Evolutionary conservation across 2,797 vertebrate species (phyloP).

Genomic region (Pseudomugil tenellus): DNA sequence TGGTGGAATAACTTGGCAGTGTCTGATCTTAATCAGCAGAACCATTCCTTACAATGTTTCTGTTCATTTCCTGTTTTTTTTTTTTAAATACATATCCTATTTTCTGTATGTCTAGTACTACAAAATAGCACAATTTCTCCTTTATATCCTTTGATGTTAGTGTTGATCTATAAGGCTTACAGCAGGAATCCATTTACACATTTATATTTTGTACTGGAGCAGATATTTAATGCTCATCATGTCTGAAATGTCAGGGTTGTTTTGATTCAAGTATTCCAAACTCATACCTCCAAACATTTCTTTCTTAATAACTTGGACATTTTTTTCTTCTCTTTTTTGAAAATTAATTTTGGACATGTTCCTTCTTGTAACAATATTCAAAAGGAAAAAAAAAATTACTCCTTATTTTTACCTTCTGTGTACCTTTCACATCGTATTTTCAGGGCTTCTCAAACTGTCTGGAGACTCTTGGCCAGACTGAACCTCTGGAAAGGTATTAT

Average conservation of each 20-base stretch:
- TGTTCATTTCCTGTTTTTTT: conserved; percentile 30
- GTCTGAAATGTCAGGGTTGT: conserved; percentile 35
- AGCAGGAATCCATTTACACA: conserved; percentile 41
- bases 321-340: conserved; percentile 2
- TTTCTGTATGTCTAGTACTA: conserved; percentile 45
- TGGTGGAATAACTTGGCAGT: conserved; percentile 51
- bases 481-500: conserved; percentile 8
- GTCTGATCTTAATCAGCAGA: conserved; percentile 62
- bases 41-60: conserved; percentile 43
- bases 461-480: conserved; percentile 13
- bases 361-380: conserved; percentile 8
- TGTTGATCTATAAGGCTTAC: conserved; percentile 49
- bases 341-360: conserved; percentile 21
- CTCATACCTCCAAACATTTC: conserved; percentile 10
- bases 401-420: conserved; percentile 6
- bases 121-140: conserved; percentile 55
- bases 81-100: conserved; percentile 23
- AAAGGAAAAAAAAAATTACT: conserved; percentile 18
- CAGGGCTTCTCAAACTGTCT: neutral
- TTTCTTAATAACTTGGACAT: conserved; percentile 19
- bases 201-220: conserved; percentile 29
- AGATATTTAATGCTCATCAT: conserved; percentile 52
- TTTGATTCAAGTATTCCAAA: conserved; percentile 1
- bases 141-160: conserved; percentile 62
- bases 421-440: conserved; percentile 12